phyloP scores from a whole-genome alignment of 30 jellyfish, hydroid and myxozoan genomes.

The Cassiopea xamachana region DNA sequence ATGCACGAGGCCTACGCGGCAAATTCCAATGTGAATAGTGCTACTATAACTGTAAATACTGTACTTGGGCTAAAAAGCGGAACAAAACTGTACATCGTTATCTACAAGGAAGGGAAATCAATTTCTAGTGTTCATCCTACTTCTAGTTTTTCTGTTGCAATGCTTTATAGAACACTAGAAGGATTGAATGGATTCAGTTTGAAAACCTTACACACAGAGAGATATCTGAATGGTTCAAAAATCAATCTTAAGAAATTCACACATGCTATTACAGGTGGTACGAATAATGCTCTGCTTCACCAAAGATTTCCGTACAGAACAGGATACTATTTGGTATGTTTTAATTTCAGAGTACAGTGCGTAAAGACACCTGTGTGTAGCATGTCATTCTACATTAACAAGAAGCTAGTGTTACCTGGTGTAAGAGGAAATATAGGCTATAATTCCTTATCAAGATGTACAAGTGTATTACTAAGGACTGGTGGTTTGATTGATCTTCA shows the following conservation, averaged over 20 bases:
- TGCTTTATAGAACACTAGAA: neutral
- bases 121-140: neutral
- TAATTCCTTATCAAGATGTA: conserved; percentile 1
- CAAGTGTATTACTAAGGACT: neutral
- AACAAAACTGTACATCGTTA: neutral
- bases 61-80: conserved; percentile 27
- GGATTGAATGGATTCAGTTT: conserved; percentile 11
- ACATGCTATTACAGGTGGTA: conserved; percentile 7
- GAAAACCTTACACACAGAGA: conserved; percentile 1
- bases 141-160: conserved; percentile 44
- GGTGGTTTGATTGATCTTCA: neutral
- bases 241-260: conserved; percentile 12
- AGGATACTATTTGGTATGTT: conserved; percentile 14
- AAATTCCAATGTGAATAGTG: neutral
- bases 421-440: neutral
- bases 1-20: neutral
- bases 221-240: neutral
- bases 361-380: neutral
- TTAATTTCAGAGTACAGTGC: conserved; percentile 13
- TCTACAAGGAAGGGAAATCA: neutral
- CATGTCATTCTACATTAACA: neutral
- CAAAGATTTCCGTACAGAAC: neutral
- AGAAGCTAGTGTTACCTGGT: neutral
- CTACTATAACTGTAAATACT: conserved; percentile 8
- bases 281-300: neutral